Evolutionary conservation across 2,888 invertebrate species (phyloP).

Genomic region (Eilema depressum): DNA sequence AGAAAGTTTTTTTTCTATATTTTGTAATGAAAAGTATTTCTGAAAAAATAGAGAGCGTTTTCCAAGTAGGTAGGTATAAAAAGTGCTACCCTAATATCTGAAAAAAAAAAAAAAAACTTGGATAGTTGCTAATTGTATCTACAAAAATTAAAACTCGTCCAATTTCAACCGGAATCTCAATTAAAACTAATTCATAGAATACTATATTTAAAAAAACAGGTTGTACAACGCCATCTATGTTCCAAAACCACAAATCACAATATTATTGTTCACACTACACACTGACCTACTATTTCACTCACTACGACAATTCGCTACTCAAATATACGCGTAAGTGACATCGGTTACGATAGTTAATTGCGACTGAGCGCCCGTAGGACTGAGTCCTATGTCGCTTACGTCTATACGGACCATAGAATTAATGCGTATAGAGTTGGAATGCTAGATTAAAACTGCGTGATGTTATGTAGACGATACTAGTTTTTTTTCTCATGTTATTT

Average conservation of each 20-base stretch:
- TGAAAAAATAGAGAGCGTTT: too few species aligned
- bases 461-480: not conserved
- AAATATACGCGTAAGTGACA: conserved; percentile 23
- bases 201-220: not conserved
- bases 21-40: too few species aligned
- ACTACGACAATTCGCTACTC: conserved; percentile 9
- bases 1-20: not conserved
- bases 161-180: not conserved
- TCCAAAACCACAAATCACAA: conserved; percentile 3
- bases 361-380: conserved; percentile 50
- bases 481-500: not conserved
- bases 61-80: too few species aligned
- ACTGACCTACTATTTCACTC: conserved; percentile 4
- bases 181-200: not conserved
- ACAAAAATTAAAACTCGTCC: not conserved
- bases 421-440: not conserved
- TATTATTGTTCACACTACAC: conserved; percentile 1
- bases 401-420: conserved; percentile 21
- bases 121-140: too few species aligned
- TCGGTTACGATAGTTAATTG: conserved; percentile 45
- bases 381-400: conserved; percentile 45
- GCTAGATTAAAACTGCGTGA: too few species aligned
- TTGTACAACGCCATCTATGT: conserved; percentile 8
- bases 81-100: too few species aligned
- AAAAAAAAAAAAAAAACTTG: too few species aligned